Conservation (phyloP, 2,888 invertebrate genomes). For the Pheosia tremula region DNA sequence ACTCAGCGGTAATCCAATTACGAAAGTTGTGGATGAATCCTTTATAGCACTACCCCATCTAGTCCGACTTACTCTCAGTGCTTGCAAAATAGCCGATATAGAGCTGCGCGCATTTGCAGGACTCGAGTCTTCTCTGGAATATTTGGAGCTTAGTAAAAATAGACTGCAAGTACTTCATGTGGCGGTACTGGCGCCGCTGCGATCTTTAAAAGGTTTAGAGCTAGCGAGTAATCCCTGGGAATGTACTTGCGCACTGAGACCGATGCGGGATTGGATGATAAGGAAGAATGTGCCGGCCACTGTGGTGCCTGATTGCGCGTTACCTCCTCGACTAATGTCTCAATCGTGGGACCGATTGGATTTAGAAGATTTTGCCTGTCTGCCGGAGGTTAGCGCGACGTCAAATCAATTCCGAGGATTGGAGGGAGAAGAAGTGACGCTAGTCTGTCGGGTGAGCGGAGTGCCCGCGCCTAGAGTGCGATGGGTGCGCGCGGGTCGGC, state of each 20-base stretch:
- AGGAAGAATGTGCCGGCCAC: conserved; percentile 90
- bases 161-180: conserved; percentile 87
- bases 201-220: conserved; percentile 89
- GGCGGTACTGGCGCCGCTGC: conserved; percentile 87
- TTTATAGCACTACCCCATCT: conserved; percentile 87
- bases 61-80: conserved; percentile 89
- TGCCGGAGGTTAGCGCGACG: conserved; percentile 87
- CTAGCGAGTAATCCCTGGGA: conserved; percentile 93
- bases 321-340: conserved; percentile 86
- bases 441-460: conserved; percentile 88
- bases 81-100: conserved; percentile 88
- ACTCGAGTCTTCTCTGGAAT: conserved; percentile 89
- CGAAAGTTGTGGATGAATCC: conserved; percentile 88
- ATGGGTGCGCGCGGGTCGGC: conserved; percentile 89
- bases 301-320: conserved; percentile 86
- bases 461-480: conserved; percentile 89
- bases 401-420: conserved; percentile 86
- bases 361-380: conserved; percentile 92
- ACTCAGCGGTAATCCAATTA: conserved; percentile 90
- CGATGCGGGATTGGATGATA: conserved; percentile 92
- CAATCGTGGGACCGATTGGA: conserved; percentile 91
- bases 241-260: conserved; percentile 90
- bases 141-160: conserved; percentile 91
- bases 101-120: conserved; percentile 90
- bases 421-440: conserved; percentile 89